Percentiles rank a stretch among this genome's conserved stretches.
Conservation (phyloP, 2,113 vertebrate genomes). For the Noturus placidus region DNA sequence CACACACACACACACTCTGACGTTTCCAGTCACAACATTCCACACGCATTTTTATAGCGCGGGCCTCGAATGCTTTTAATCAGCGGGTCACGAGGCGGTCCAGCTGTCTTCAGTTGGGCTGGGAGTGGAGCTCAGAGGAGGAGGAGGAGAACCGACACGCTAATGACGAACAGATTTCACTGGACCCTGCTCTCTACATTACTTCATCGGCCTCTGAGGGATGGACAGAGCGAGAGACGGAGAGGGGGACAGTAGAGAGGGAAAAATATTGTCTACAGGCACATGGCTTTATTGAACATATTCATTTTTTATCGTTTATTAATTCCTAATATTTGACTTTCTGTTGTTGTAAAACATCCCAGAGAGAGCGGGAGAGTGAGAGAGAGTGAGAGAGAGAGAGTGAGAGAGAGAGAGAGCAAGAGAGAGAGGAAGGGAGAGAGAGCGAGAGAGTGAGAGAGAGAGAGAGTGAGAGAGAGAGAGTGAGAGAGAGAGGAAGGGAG, state of each 20-base stretch:
- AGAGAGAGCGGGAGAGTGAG: not conserved
- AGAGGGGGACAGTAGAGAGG: not conserved
- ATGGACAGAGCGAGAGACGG: conserved; percentile 36
- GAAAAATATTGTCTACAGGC: not conserved
- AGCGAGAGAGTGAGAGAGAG: too few relatives aligned
- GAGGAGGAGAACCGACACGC: conserved; percentile 52
- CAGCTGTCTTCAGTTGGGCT: conserved; percentile 73
- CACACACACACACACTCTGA: conserved; percentile 52
- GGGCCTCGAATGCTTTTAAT: conserved; percentile 75
- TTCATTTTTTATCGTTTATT: not conserved
- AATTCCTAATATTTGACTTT: not conserved
- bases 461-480: not conserved
- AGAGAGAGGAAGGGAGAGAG: not conserved
- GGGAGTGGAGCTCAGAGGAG: conserved; percentile 60
- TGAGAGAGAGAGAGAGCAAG: not conserved
- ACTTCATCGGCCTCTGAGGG: conserved; percentile 70
- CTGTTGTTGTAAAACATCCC: not conserved
- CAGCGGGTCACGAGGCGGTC: conserved; percentile 73
- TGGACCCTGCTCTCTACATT: conserved; percentile 61
- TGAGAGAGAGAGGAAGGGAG: not conserved
- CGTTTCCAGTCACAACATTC: conserved; percentile 69
- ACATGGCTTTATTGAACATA: not conserved
- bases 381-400: not conserved
- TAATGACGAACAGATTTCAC: conserved; percentile 73
- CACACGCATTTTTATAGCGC: conserved; percentile 69